Evolutionary conservation across 2,888 invertebrate genomes (phyloP), one percentile per base, ranked within the genome.

Genomic region (Deladenus siricidicola): DNA sequence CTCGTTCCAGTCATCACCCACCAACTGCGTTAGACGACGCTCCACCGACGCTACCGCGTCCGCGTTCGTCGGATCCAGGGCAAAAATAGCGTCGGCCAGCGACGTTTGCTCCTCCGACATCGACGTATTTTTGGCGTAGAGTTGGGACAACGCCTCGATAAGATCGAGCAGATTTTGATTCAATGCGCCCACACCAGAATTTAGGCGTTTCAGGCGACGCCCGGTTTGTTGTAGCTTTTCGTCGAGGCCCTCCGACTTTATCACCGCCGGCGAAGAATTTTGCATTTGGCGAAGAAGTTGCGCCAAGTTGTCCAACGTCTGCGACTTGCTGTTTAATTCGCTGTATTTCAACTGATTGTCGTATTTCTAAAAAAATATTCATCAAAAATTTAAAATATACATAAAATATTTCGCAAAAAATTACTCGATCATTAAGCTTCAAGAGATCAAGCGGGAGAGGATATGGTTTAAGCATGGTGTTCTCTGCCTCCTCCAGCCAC

Each of bases 271-370:
- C 8, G 62, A 49, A 28, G 47, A 49, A 42, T 71, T 69, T 17
- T 65, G 61, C 50, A 63, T 48, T 53, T 70, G 67, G 0, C 66
- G 60, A 45, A 71, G 42, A 17, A 44, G 54, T 19, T 67, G 63
- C 66, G 68, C 71, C n/a, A 66, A 60, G 4, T 68, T 68, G n/a
- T 63, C 65, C 17, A 74, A 42, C 4, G 56, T 53, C 49, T 68
- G 67, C 34, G 64, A 65, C n/a, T 56, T 49, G 26, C 59, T 53
- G 8, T 47, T 26, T 45, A 71, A 52, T 14, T 62, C 63, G 28
- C 39, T 49, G 6, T 44, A n/a, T 34, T 53, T 50, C 29, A 63
- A 19, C 19, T 63, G 54, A 21, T 63, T 54, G n/a, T 63, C 60
- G 48, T 63, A 63, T 56, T 63, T 63, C 56, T 56, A 26, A 30